phyloP scores from a whole-genome alignment of 2,888 invertebrate genomes.

The Andricus curvator region DNA sequence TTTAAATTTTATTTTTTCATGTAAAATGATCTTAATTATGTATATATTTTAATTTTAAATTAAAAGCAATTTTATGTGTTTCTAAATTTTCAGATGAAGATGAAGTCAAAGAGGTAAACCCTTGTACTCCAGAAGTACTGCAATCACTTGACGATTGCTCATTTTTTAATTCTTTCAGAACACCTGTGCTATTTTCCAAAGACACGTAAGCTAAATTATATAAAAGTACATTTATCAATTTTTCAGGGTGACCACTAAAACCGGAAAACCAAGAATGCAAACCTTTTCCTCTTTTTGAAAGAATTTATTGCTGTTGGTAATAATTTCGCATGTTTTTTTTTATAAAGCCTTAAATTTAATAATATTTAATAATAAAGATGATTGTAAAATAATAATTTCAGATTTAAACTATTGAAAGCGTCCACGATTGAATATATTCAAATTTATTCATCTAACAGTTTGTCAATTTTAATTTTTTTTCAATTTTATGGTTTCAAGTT shows the following conservation, averaged over 20 bases:
- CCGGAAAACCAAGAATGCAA: background rate
- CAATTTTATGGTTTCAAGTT: too few relatives aligned
- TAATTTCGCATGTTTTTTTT: too few relatives aligned
- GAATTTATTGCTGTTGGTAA: too few relatives aligned
- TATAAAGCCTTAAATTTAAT: too few relatives aligned
- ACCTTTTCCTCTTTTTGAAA: too few relatives aligned
- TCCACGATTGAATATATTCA: too few relatives aligned
- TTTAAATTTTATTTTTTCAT: background rate
- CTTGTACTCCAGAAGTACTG: constrained; percentile 41
- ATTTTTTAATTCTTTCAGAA: constrained; percentile 47
- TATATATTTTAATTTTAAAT: background rate
- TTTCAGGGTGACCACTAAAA: background rate
- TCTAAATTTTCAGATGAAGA: constrained; percentile 49
- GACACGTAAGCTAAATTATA: constrained; percentile 47
- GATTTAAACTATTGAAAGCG: too few relatives aligned
- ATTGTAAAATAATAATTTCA: too few relatives aligned
- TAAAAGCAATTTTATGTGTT: background rate
- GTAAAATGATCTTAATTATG: background rate
- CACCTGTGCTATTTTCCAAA: constrained; percentile 49
- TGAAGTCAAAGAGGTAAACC: constrained; percentile 24
- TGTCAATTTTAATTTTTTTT: too few relatives aligned
- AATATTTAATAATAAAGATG: too few relatives aligned
- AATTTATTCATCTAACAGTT: too few relatives aligned
- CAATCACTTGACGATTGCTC: constrained; percentile 42
- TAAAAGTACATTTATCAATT: background rate